Evolutionary conservation across 2,888 invertebrate species (phyloP).

Genomic region (Bembecia ichneumoniformis): DNA sequence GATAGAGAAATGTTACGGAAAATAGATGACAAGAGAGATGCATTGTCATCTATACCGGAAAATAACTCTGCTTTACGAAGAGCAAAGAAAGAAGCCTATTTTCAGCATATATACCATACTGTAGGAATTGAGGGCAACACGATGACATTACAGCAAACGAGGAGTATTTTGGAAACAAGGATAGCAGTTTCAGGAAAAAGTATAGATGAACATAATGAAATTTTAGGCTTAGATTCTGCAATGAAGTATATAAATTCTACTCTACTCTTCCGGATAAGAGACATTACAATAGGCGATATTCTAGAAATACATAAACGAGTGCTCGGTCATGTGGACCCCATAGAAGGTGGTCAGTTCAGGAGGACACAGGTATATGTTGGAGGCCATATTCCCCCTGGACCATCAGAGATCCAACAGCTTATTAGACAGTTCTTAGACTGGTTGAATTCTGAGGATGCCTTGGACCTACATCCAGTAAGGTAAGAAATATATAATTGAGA

Average conservation of each 20-base stretch:
- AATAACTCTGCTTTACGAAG: constrained; percentile 84
- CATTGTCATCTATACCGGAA: constrained; percentile 85
- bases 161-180: constrained; percentile 91
- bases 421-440: constrained; percentile 93
- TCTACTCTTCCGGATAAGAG: constrained; percentile 82
- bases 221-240: constrained; percentile 93
- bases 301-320: constrained; percentile 93
- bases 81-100: constrained; percentile 95
- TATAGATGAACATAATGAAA: constrained; percentile 97
- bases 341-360: constrained; percentile 90
- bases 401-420: constrained; percentile 82
- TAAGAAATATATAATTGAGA: constrained; percentile 22
- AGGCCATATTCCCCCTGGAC: constrained; percentile 93
- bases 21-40: constrained; percentile 88
- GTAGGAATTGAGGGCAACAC: constrained; percentile 98
- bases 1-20: constrained; percentile 84
- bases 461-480: constrained; percentile 90
- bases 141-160: constrained; percentile 92
- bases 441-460: constrained; percentile 91
- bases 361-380: constrained; percentile 95
- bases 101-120: constrained; percentile 96
- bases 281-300: constrained; percentile 87
- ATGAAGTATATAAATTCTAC: constrained; percentile 93
- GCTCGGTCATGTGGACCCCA: constrained; percentile 94
- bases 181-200: constrained; percentile 87